Base-by-base conservation (phyloP, 2,888 invertebrate genomes). In the Priapulus caudatus region DNA sequence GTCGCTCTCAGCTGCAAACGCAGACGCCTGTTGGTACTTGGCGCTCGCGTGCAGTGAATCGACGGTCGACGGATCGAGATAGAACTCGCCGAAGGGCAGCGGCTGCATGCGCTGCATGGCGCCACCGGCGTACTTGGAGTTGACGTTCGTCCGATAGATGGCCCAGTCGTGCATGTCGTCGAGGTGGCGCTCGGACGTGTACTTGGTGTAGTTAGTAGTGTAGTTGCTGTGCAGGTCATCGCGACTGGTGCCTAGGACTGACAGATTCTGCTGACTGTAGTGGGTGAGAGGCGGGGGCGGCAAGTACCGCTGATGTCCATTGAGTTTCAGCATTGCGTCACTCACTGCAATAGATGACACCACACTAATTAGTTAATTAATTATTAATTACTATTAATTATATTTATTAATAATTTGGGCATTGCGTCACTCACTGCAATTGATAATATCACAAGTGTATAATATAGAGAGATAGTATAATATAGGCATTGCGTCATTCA, bases 161-260 rank as follows among this genome's bases (percentile, higher is more conserved):
- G 33, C 33, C 33, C 33, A 33, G 33, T 33, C 33, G 33, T 33
- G 33, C 33, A 33, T 33, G 33, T 33, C 33, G 33, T 33, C 33
- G n/a, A 33, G 33, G 33, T n/a, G 33, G n/a, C 33, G 33, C 10
- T 10, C 10, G 10, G 10, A 10, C 33, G 33, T n/a, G 33, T n/a
- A n/a, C n/a, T n/a, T n/a, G n/a, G n/a, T n/a, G n/a, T n/a, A n/a
- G n/a, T n/a, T n/a, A n/a, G n/a, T n/a, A n/a, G 33, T 10, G n/a
- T 33, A 33, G 10, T 10, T n/a, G n/a, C 33, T 33, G 10, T 33
- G 33, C 33, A 33, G 33, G 33, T 33, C 33, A 33, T 33, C 33
- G 10, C 33, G 10, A n/a, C 33, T 33, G 33, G 33, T 33, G n/a
- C n/a, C n/a, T n/a, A n/a, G n/a, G n/a, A n/a, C n/a, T n/a, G 33